Conservation (phyloP, 2,797 vertebrate species). For the Pseudotriccus pelzelni region DNA sequence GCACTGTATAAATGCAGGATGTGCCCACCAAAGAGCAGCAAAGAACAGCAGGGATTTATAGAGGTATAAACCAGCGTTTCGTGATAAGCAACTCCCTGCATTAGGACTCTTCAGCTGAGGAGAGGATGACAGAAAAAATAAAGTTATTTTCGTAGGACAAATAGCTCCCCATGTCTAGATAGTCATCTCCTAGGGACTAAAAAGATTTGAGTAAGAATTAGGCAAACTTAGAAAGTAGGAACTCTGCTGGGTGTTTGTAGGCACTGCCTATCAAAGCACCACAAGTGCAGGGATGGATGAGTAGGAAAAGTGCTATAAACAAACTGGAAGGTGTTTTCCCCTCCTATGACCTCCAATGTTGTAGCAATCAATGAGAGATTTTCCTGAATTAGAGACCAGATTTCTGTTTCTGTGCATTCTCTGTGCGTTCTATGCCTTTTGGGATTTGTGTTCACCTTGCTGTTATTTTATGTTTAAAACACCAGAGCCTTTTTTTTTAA, state of each 20-base stretch:
- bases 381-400: neutral
- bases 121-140: neutral
- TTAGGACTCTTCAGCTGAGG: neutral
- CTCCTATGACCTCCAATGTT: fast-evolving
- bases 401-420: neutral
- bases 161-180: neutral
- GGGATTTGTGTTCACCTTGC: neutral
- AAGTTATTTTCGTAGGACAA: neutral
- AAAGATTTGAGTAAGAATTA: neutral
- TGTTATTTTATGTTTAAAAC: neutral
- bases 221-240: neutral
- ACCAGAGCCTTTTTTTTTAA: neutral
- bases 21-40: neutral
- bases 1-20: neutral
- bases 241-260: neutral
- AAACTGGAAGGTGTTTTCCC: neutral
- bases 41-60: neutral
- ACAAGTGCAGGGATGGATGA: neutral
- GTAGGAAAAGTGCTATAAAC: neutral
- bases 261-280: neutral
- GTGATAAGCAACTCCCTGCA: neutral
- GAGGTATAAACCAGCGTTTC: neutral
- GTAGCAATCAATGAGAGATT: neutral
- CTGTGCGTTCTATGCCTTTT: neutral
- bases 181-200: neutral